Evolutionary conservation across 2,797 vertebrate genomes (phyloP), one percentile per base, ranked within the genome.

Genomic region (Scolopax bukidnonensis): DNA sequence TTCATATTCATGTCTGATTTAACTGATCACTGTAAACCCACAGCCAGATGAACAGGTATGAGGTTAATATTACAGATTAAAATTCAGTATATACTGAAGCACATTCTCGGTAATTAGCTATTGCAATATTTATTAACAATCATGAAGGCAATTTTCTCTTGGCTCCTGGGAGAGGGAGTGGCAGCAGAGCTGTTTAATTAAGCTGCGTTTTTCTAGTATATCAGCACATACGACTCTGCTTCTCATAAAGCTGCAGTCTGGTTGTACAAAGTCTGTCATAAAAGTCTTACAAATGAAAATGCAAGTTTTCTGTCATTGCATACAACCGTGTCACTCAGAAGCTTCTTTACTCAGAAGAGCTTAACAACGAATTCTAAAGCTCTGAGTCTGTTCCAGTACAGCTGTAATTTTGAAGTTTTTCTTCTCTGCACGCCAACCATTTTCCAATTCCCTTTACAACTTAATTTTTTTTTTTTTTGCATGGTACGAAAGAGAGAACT

Each of bases 391-490:
- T 88, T 60, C 50, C 20, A 71, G n/a, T 20, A 47, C n/a, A 33
- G 4, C n/a, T 4, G 36, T 54, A 38, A 43, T 33, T 53, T 27
- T 67, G 16, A 64, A 64, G 45, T 9, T 73, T 68, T 61, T 57
- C 14, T 11, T 90, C 23, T 15, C 43, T 65, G 25, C 20, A 86
- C 43, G 8, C 57, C 7, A 70, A 16, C 19, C 2, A 0, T 43
- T 61, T 80, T 8, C 71, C 21, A n/a, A 17, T 56, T 65, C 24
- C 51, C 56, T 59, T n/a, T 73, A 6, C 33, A 83, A n/a, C 4
- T 61, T 59, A 4, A 4, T 38, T 0, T 14, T 0, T 36, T 57
- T 67, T 56, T 67, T 40, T 53, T 61, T 71, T 56, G 50, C 11
- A 60, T 2, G 1, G 11, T 68, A 16, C 10, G 17, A 48, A 40